Base-by-base conservation (phyloP, 2,797 vertebrate species). In the Chromis chromis region DNA sequence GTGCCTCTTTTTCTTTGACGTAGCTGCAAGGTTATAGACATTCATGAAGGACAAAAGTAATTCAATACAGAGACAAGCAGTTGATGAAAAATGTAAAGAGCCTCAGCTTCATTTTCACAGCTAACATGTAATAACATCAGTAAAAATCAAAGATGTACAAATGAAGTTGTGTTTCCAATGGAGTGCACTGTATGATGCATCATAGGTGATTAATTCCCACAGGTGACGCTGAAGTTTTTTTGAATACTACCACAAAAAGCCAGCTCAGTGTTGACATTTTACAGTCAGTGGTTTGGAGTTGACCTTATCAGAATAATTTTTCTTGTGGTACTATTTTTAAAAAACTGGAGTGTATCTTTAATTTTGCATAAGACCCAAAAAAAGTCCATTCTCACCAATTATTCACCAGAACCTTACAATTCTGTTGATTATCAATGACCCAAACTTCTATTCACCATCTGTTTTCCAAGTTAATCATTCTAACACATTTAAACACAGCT, bases 1-100 rank as follows among this genome's bases (percentile, higher is more conserved):
- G 33, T 86, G 79, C 83, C 82, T 75, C 79, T 83, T 67, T 48
- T 64, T 79, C 63, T 78, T 74, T 39, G 42, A 75, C 61, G 54
- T 46, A 48, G 72, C 70, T 74, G 77, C 21, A 24, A 50, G 21
- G 21, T 50, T 22, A 19, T 46, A 7, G 44, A 19, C 40, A 42
- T 42, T 42, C 40, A 42, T 11, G 42, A 44, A 44, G 19, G 46
- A 48, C 46, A 48, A 48, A 48, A 39, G 53, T 42, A 63, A 40
- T 13, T 61, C 21, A 46, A 17, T 9, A 70, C 27, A 65, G n/a
- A 65, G 24, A 76, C 25, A 31, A n/a, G 69, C 46, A 66, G 33
- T 1, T 44, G 39, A 54, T 68, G 55, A 31, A 68, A 75, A 46
- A 57, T 63, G 11, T 50, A 60, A 61, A 28, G 12, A 58, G 65